phyloP scores from a whole-genome alignment of 2,888 invertebrate species.

The Sarcophaga rosellei region DNA sequence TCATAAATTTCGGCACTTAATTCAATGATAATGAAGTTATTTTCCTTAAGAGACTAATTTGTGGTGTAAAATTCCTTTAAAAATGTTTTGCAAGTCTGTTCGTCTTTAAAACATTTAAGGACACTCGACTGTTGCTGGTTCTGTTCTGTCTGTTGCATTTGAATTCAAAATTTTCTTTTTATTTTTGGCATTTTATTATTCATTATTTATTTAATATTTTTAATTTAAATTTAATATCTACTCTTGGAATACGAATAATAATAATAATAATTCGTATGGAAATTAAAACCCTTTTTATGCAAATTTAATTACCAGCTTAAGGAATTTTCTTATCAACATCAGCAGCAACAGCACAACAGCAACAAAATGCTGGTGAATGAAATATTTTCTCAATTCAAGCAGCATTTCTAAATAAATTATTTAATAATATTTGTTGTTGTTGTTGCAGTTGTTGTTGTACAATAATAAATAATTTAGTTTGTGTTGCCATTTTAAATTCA shows the following conservation, averaged over 20 bases:
- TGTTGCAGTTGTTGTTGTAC: background rate
- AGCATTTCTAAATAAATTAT: background rate
- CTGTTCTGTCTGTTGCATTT: no score
- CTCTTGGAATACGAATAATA: background rate
- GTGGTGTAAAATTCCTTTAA: background rate
- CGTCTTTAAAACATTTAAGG: no score
- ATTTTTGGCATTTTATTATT: no score
- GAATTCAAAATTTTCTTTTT: no score
- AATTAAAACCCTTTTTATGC: slow-evolving; percentile 11
- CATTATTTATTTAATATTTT: no score
- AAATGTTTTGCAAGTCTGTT: background rate
- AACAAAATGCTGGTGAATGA: no score
- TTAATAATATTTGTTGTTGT: background rate
- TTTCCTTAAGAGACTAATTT: background rate
- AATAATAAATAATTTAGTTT: background rate
- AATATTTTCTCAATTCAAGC: no score
- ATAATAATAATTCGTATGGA: background rate
- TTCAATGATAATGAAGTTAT: background rate
- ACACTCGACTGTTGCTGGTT: no score
- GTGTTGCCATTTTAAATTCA: background rate
- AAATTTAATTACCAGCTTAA: slow-evolving; percentile 51
- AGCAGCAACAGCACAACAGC: background rate
- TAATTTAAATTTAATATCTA: background rate
- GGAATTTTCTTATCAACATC: slow-evolving; percentile 21
- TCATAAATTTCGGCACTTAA: background rate